Conservation (phyloP, 2,888 invertebrate species). For the Galerucella pusilla region DNA sequence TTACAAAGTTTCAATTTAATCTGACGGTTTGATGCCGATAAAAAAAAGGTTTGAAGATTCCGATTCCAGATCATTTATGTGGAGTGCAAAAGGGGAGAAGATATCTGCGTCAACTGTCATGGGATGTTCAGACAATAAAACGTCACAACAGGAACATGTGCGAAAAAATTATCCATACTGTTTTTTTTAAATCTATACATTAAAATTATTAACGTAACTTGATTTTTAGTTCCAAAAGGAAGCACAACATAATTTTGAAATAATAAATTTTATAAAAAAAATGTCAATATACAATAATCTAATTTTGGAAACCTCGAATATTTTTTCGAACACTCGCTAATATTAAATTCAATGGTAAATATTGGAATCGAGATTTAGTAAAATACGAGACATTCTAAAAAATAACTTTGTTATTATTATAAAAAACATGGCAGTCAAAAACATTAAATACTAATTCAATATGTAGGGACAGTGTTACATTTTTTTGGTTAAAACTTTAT, state of each 20-base stretch:
- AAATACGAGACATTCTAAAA: constrained; percentile 45
- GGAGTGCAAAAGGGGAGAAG: too few species aligned
- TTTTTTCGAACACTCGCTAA: constrained; percentile 20
- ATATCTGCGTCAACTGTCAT: too few species aligned
- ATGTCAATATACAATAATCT: constrained; percentile 10
- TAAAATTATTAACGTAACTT: not conserved
- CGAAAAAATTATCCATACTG: not conserved
- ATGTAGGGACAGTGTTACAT: constrained; percentile 28
- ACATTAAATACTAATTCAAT: constrained; percentile 43
- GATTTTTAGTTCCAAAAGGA: constrained; percentile 6
- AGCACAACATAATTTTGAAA: constrained; percentile 1
- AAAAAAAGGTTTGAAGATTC: too few species aligned
- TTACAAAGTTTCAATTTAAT: too few species aligned
- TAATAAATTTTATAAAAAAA: not conserved
- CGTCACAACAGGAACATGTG: not conserved
- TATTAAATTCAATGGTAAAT: constrained; percentile 16
- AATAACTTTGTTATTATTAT: constrained; percentile 47
- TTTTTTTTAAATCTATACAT: not conserved
- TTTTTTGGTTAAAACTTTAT: not conserved
- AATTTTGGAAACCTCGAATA: constrained; percentile 11
- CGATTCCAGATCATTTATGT: too few species aligned
- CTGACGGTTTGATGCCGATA: too few species aligned
- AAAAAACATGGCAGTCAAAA: constrained; percentile 50
- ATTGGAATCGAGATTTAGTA: constrained; percentile 27
- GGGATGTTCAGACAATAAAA: too few species aligned